A percentile compares a stretch with the other conserved stretches of the same genome.
Evolutionary conservation across 2,888 invertebrate genomes (phyloP).

Genomic region (Oxycera nigricornis): DNA sequence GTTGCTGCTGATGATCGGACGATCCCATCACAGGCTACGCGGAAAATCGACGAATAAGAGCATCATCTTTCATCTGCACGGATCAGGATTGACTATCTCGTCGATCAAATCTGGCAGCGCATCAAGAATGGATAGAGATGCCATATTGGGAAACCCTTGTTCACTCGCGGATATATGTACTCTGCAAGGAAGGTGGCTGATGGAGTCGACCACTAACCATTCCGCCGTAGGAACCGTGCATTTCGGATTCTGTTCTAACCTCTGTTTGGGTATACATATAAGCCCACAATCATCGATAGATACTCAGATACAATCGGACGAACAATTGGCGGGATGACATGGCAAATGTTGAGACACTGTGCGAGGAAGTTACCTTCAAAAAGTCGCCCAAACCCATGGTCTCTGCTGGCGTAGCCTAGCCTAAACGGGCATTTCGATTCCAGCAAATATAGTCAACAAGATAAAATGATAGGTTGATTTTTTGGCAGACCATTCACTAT

Average conservation of each 20-base stretch:
- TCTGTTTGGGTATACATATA: constrained; percentile 13
- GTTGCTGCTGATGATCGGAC: no score
- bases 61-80: constrained; percentile 17
- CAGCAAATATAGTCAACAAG: no score
- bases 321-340: constrained; percentile 43
- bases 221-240: constrained; percentile 21
- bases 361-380: constrained; percentile 32
- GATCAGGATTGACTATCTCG: constrained; percentile 21
- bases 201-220: constrained; percentile 33
- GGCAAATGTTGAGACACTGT: constrained; percentile 40
- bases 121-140: not conserved
- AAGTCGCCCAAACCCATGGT: constrained; percentile 7
- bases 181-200: constrained; percentile 33
- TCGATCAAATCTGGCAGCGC: not conserved
- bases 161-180: no score
- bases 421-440: no score
- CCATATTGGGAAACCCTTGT: not conserved
- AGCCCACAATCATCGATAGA: constrained; percentile 31
- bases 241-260: constrained; percentile 29
- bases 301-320: constrained; percentile 14
- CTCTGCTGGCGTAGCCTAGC: no score
- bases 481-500: constrained; percentile 41
- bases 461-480: constrained; percentile 42
- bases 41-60: constrained; percentile 20
- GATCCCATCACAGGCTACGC: not conserved